phyloP scores from a whole-genome alignment of 2,797 vertebrate genomes.

The Semaprochilodus insignis region DNA sequence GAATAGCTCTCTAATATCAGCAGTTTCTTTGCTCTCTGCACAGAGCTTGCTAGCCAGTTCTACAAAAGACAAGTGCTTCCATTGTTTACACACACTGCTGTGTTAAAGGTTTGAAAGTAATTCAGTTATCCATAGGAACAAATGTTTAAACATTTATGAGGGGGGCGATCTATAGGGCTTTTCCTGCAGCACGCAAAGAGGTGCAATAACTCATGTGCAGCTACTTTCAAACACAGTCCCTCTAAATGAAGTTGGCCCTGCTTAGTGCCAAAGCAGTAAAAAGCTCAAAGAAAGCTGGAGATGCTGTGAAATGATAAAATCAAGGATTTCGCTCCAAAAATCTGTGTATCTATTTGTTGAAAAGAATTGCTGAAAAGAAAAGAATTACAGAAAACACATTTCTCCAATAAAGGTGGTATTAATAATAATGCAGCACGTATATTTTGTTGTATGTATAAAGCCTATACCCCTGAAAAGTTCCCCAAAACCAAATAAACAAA shows the following conservation, averaged over 20 bases:
- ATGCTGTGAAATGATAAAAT: slow-evolving; percentile 1
- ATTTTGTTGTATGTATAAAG: too few species aligned
- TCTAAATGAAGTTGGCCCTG: slow-evolving; percentile 2
- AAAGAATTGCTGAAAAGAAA: too few species aligned
- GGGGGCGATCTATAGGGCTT: slow-evolving; percentile 27
- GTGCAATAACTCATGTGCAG: neutral
- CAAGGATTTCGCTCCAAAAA: neutral
- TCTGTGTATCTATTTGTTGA: neutral
- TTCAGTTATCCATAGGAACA: slow-evolving; percentile 21
- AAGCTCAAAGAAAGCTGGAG: neutral
- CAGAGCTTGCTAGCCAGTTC: slow-evolving; percentile 34
- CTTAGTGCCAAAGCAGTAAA: neutral
- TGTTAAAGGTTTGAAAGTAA: slow-evolving; percentile 10
- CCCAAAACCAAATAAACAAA: too few species aligned
- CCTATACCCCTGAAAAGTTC: too few species aligned
- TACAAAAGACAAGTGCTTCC: slow-evolving; percentile 16
- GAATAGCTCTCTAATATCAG: slow-evolving; percentile 63
- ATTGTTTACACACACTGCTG: neutral
- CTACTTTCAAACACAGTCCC: neutral
- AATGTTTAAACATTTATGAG: slow-evolving; percentile 30
- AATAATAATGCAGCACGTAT: too few species aligned
- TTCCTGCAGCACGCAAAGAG: slow-evolving; percentile 20
- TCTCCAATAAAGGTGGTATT: too few species aligned
- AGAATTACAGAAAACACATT: too few species aligned
- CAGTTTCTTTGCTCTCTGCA: slow-evolving; percentile 48